These are phyloP conservation scores for Lasiurus cinereus DNA, from an alignment of 2,113 vertebrate genomes.

Conservation along the genomic window DNA sequence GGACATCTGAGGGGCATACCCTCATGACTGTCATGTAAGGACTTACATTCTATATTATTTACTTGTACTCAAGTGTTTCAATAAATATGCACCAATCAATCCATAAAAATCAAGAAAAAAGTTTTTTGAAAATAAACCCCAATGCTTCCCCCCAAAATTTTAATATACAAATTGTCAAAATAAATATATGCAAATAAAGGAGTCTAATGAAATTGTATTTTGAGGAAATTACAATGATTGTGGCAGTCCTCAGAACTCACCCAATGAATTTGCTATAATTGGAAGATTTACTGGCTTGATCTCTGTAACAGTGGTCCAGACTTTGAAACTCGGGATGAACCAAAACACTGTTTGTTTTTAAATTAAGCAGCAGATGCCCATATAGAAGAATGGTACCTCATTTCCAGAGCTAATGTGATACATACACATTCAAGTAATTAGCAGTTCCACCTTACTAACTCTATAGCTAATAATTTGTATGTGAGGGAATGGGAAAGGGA, in stretches of 20 bases:
- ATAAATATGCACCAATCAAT: neutral
- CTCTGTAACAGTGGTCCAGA: neutral
- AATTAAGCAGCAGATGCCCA: neutral
- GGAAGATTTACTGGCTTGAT: neutral
- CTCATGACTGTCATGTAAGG: neutral
- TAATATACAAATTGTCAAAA: conserved; percentile 3
- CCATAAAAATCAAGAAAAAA: neutral
- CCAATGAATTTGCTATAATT: neutral
- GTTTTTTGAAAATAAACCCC: neutral
- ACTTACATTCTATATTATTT: neutral
- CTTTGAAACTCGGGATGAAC: conserved; percentile 10
- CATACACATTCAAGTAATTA: conserved; percentile 1
- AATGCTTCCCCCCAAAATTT: neutral
- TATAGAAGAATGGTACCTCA: neutral
- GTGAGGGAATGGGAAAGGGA: neutral
- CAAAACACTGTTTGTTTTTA: neutral
- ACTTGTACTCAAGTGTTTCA: neutral
- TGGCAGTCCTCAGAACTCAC: neutral
- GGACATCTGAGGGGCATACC: neutral
- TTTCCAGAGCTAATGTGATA: conserved; percentile 36
- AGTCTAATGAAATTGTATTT: neutral
- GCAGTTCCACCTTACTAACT: neutral
- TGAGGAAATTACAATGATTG: neutral
- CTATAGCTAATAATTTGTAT: neutral
- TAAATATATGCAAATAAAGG: neutral